Evolutionary conservation across 2,113 vertebrate species (phyloP), one percentile per base, ranked within the genome.

Genomic region (Colius striatus): DNA sequence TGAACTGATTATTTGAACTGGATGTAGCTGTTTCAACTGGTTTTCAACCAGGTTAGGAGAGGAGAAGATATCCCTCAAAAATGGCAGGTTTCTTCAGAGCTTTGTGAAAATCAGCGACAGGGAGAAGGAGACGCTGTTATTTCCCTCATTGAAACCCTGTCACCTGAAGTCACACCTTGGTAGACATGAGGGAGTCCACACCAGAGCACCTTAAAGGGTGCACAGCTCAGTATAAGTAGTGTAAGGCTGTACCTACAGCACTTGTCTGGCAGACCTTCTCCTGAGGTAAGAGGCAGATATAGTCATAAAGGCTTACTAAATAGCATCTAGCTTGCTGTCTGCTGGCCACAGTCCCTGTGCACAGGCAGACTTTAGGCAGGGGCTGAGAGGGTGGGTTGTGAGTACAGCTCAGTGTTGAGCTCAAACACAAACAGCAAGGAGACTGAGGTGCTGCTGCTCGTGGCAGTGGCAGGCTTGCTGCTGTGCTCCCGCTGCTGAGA

Each of bases 371-470:
- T 19, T 21, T 5, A 13, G 34, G 36, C 67, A 22, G 32, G 13
- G 7, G 8, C 4, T 51, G 62, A 16, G 25, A 47, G 66, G 36
- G 32, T 1, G 4, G 4, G 16, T 20, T 41, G 23, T 10, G 13
- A 68, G 67, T n/a, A 41, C 79, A 63, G 50, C 32, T 60, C 10
- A 9, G 73, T 12, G 25, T 11, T 16, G 62, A 67, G 58, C 66
- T 90, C n/a, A 4, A 26, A 43, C 4, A 3, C 43, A 14, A 6
- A 3, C 14, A 0, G 1, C 34, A 26, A 60, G 62, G 19, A 6
- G 34, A 32, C n/a, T 0, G 17, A 11, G 13, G 57, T 22, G 48
- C 1, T 2, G 14, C n/a, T 26, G 7, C 53, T 22, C 1, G 0
- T 27, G 61, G 87, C 82, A 23, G 36, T 0, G 1, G 43, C 20